A percentile compares a stretch with the other conserved stretches of the same genome.
Conservation (phyloP, 2,888 invertebrate species). For the Machimus rusticus region DNA sequence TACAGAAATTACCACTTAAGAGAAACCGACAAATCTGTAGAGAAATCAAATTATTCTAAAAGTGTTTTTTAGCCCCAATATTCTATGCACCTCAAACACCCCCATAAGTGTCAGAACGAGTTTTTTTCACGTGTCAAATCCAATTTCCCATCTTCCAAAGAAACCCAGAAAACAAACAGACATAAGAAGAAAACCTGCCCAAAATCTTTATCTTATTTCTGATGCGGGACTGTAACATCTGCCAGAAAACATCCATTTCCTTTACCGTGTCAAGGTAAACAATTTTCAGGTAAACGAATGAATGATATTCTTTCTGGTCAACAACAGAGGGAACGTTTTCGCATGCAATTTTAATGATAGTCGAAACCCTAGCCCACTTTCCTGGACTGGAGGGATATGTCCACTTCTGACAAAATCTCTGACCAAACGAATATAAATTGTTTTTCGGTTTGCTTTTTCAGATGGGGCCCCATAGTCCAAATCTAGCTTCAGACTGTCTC, state of each 20-base stretch:
- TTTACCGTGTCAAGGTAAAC: neutral
- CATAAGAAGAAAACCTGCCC: neutral
- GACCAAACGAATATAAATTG: neutral
- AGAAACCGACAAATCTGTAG: no score
- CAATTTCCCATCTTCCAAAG: neutral
- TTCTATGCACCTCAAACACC: neutral
- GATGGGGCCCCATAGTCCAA: neutral
- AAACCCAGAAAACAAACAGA: neutral
- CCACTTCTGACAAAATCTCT: neutral
- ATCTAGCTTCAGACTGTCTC: neutral
- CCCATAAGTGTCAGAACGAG: neutral
- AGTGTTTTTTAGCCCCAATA: neutral
- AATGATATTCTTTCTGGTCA: neutral
- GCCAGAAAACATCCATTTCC: neutral
- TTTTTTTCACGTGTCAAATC: neutral
- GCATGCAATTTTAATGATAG: neutral
- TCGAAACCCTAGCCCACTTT: neutral
- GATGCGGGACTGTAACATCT: neutral
- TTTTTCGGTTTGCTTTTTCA: neutral
- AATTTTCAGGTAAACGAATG: neutral
- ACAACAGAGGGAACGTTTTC: neutral
- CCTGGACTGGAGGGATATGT: neutral
- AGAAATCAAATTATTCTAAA: neutral
- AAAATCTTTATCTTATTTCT: neutral
- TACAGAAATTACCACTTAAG: no score